Base-by-base conservation (phyloP, 2,888 invertebrate genomes). In the Caenorhabditis uteleia region DNA sequence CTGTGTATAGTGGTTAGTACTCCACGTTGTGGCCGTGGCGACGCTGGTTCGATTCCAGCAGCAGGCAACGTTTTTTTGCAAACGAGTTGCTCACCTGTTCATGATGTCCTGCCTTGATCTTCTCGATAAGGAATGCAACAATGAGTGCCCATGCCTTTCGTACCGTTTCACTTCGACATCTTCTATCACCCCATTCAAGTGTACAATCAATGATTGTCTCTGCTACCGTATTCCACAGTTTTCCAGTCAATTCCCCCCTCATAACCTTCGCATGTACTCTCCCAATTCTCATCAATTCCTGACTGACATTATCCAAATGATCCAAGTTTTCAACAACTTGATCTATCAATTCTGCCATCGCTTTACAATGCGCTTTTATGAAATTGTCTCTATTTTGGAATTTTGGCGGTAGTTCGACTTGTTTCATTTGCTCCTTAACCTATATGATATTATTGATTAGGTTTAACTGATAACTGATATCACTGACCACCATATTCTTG, bases 1-100 rank as follows among this genome's bases (percentile, higher is more conserved):
- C n/a, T n/a, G n/a, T n/a, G 78, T 78, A 78, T 78, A 78, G 78
- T 78, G 78, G 77, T 78, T 78, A 77, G 77, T 78, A 78, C 78
- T 78, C 77, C 75, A 77, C 77, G 78, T 78, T 78, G 78, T 78
- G 77, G 77, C 78, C 78, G 78, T 77, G 75, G 77, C 78, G 77
- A 78, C 78, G 72, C 68, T 64, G 75, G 77, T 78, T 78, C 77
- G 77, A 78, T 79, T 78, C 77, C 74, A 68, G 73, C 71, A 73
- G 68, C 73, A 74, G 77, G 78, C 78, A 78, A 51, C 56, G n/a
- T n/a, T n/a, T n/a, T n/a, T n/a, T n/a, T 20, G 12, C 18, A 33
- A 33, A 18, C 7, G 46, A 31, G 21, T 20, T 48, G 3, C 44
- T 26, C 18, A 80, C 80, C 73, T 79, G 80, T 40, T 83, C 82